Evolutionary conservation across 2,113 vertebrate genomes (phyloP), one percentile per base, ranked within the genome.

Genomic region (Malaclemys terrapin): DNA sequence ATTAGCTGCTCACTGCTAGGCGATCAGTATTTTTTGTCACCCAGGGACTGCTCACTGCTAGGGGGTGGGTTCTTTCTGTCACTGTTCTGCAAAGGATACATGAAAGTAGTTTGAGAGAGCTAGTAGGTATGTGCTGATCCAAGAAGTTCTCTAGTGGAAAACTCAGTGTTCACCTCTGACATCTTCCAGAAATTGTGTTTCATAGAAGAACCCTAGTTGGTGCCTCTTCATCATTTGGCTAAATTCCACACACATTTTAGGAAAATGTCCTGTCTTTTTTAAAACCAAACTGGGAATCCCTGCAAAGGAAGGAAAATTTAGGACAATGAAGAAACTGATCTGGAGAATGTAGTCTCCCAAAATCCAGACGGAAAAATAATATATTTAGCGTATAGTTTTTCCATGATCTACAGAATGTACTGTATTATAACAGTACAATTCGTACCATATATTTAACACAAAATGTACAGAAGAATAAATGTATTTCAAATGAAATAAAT

Each of bases 341-440:
- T 13, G 35, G 53, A 88, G 54, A 91, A 45, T 86, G 88, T 47
- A 94, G 82, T 38, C 53, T 96, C 89, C 87, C 80, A 92, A 78
- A 75, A 96, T 20, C 38, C 89, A 59, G 25, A 93, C 89, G 83
- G 50, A 96, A 90, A 91, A 91, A 85, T 22, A 50, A 50, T 88
- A 85, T 80, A 80, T 94, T 93, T 93, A 97, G 88, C 0, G 0
- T n/a, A 11, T 47, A 50, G 24, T 72, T 86, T 56, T 97, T 90
- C 89, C 89, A 86, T 14, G 91, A 93, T 84, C 72, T 42, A 35
- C 75, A 54, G 49, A 14, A 79, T 65, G 65, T 95, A 57, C 79
- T 52, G 14, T 83, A 80, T 42, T 2, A 3, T 82, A 88, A 35
- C 42, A 82, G 82, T 86, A 89, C 54, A 93, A 17, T 78, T 54